Base-by-base conservation (phyloP, 2,797 vertebrate genomes). In the Platalea minor region DNA sequence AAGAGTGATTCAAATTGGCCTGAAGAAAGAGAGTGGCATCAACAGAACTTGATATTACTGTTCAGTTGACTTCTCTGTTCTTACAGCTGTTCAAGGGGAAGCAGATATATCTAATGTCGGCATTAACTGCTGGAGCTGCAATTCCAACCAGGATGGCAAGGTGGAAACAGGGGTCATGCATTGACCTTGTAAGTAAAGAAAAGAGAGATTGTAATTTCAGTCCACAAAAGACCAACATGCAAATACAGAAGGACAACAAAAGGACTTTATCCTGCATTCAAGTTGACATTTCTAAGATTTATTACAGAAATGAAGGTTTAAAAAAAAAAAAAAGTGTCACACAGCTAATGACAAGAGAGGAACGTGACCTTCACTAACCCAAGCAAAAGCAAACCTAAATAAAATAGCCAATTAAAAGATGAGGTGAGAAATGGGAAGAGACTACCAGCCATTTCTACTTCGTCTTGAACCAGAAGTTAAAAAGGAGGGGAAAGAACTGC, bases 51-150 rank as follows among this genome's bases (percentile, higher is more conserved):
- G 61, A 79, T 96, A 91, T 67, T 79, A 31, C 48, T n/a, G 61
- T 28, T 72, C 53, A 54, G 53, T 37, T 89, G 84, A 43, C 48
- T 88, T 69, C 33, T 67, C 46, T 56, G 43, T 46, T 92, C 92
- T 61, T 64, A n/a, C 57, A 92, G 64, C 75, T 91, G 59, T 25
- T 80, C 13, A 9, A 73, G 54, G 29, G 79, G 87, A 96, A 94
- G 78, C 43, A 88, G 87, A 57, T 86, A 43, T 48, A 92, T 78
- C 82, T 84, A 23, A 82, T 54, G 54, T 86, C 43, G 0, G 18
- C 79, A 46, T 43, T 20, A 92, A 89, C 73, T 85, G 89, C 87
- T 50, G 31, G 79, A 91, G 93, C 65, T 92, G 96, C 87, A 96
- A 73, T 91, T 79, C 85, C 75, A 89, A 10, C 48, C 69, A 78